Base-by-base conservation (phyloP, 2,888 invertebrate species). In the Drosophila rellima region DNA sequence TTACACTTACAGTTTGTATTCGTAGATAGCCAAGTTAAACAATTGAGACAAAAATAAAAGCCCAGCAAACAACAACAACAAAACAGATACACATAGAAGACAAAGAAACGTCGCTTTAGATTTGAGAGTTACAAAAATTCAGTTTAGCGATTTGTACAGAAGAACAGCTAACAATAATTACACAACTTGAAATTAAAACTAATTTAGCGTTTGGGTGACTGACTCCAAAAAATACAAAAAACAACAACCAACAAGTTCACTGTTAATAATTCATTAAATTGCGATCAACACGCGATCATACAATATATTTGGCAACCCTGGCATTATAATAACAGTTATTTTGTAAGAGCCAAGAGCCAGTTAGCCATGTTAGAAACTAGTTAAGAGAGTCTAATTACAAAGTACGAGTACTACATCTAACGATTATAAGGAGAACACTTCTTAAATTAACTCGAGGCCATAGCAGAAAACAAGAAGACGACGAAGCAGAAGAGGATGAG, bases 21-120 rank as follows among this genome's bases (percentile, higher is more conserved):
- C 82, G 76, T 82, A 82, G 82, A 74, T 82, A 82, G 82, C 82
- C 82, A 82, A 87, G 85, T 84, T 82, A 79, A 82, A 63, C 70
- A 86, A 82, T 82, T 86, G 70, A 76, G 48, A 66, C 17, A 63
- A 26, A 39, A 56, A 17, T 20, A 31, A 18, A 40, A 40, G 40
- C 40, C 40, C 37, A 66, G 33, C 33, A 60, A 48, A 17, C 55
- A 47, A 55, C 29, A 60, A 35, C 51, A 44, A 26, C 44, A 45
- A 13, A 5, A 35, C 23, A 23, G 37, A 45, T n/a, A 52, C 33
- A 47, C 55, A 45, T 42, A 55, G 47, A 52, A 33, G 52, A 69
- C 23, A 57, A 55, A 55, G 29, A 33, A 56, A 62, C 33, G 44
- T 45, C 42, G 63, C 63, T 35, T 66, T 29, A 51, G 59, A 63